Evolutionary conservation across 2,888 invertebrate species (phyloP), one percentile per base, ranked within the genome.

Genomic region (Drosophila fulvimacula): DNA sequence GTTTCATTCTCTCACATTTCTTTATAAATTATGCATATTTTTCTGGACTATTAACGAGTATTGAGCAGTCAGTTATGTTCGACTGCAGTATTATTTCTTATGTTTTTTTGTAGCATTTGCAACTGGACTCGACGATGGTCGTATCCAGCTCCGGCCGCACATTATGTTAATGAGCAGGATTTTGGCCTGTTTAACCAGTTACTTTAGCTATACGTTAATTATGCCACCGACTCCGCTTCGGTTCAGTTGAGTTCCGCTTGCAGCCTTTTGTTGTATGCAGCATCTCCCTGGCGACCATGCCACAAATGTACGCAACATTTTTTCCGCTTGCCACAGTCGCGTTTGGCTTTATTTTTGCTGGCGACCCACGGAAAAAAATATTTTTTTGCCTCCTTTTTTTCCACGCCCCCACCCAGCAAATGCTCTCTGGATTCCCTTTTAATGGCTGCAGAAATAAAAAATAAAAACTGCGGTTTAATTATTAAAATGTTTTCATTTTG

Each of bases 121-220:
- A 30, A 7, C 7, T 7, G 32, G 44, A 4, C 9, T 34, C 19
- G 1, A 34, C 27, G 27, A 39, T 49, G 57, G 49, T 19, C 46
- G 48, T 30, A 10, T 32, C 60, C 60, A 48, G 62, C 53, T 53
- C 52, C 57, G 71, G 63, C 89, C 86, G 88, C 87, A 87, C 88
- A 90, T 90, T 90, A 89, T 85, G 89, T 81, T 90, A 89, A 90
- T 90, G 88, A 90, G 90, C 81, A 19, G 70, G 61, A 70, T 75
- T 73, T 81, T 55, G 69, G 68, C 63, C 69, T 53, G 62, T 32
- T 57, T 49, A 63, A 52, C 46, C 63, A 65, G 63, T 53, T 65
- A 52, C 65, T 39, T 51, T 44, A 24, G 63, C 30, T 61, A 53
- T 68, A 68, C 77, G 88, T 73, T 87, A 87, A 84, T 87, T 87